Base-by-base conservation (phyloP, 2,888 invertebrate genomes). In the Chrysolina haemoptera region DNA sequence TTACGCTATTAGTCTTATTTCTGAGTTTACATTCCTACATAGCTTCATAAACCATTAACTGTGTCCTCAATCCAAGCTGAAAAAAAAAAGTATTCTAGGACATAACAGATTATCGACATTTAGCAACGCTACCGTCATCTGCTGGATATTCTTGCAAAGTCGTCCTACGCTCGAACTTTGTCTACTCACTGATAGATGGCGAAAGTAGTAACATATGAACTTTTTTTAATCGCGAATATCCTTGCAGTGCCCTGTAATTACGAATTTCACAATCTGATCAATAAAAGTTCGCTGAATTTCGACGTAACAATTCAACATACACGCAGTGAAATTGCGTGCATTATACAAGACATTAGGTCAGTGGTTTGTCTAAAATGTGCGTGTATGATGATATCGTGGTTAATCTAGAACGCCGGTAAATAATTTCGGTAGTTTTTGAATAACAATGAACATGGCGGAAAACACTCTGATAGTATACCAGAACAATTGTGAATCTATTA, bases 391-490 rank as follows among this genome's bases (percentile, higher is more conserved):
- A 48, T 50, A 12, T 16, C 27, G 67, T 67, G 53, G 35, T 67
- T 20, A n/a, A 46, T 22, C 9, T 11, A n/a, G 16, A 40, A 48
- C 18, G 27, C 62, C 66, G 71, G 70, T 74, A 73, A 70, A 65
- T 48, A 50, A 43, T 22, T 62, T 62, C 48, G 35, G 55, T 22
- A 65, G 2, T 10, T 18, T 50, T 63, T 43, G 55, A 71, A 68
- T 68, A 76, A 81, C 72, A 78, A 82, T 81, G 82, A 82, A 83
- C 81, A 83, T 82, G 82, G 80, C 82, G 79, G 83, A 83, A 76
- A 82, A 80, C 67, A 76, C 78, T 20, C 72, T 82, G 76, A 78
- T 82, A 74, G 76, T 81, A 73, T 82, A 81, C 76, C 80, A 81
- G 76, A 81, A 81, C 75, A 81, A 82, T 77, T 81, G 79, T 74